Conservation (phyloP, 2,797 vertebrate genomes). For the Enteromius unitaeniatus region DNA sequence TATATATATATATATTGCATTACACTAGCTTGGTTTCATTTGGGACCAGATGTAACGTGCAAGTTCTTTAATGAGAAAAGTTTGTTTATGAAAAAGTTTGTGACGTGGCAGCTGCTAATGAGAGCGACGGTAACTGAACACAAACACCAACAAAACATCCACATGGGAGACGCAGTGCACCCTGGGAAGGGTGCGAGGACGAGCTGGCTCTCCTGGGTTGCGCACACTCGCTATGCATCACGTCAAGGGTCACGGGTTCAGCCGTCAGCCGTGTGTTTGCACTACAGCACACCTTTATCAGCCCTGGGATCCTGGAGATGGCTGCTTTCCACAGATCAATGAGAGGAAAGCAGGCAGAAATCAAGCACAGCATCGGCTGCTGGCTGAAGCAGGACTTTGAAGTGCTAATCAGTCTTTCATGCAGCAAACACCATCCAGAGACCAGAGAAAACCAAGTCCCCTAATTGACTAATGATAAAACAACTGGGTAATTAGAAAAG, state of each 20-base stretch:
- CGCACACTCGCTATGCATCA: background rate
- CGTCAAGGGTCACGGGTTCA: constrained; percentile 1
- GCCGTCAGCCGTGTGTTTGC: constrained; percentile 12
- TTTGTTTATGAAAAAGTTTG: background rate
- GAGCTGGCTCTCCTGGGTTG: background rate
- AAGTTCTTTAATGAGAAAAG: background rate
- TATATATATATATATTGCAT: background rate
- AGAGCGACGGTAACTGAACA: background rate
- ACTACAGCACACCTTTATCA: constrained; percentile 30
- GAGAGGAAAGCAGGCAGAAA: constrained; percentile 17
- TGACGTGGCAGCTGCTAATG: background rate
- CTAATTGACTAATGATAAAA: constrained; percentile 34
- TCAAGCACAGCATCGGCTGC: background rate
- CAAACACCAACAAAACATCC: constrained; percentile 3
- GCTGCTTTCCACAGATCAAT: constrained; percentile 38
- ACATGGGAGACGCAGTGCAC: constrained; percentile 9
- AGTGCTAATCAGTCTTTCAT: constrained; percentile 21
- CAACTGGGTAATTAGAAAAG: constrained; percentile 27
- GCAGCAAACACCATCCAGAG: constrained; percentile 13
- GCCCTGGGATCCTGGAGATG: constrained; percentile 20
- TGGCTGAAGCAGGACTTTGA: constrained; percentile 11
- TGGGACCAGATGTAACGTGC: background rate
- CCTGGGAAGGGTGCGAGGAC: background rate
- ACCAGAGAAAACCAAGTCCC: constrained; percentile 21
- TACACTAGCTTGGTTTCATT: background rate